These are phyloP conservation scores for Pygocentrus nattereri DNA, from an alignment of 2,797 vertebrate species.

Conservation along the genomic window DNA sequence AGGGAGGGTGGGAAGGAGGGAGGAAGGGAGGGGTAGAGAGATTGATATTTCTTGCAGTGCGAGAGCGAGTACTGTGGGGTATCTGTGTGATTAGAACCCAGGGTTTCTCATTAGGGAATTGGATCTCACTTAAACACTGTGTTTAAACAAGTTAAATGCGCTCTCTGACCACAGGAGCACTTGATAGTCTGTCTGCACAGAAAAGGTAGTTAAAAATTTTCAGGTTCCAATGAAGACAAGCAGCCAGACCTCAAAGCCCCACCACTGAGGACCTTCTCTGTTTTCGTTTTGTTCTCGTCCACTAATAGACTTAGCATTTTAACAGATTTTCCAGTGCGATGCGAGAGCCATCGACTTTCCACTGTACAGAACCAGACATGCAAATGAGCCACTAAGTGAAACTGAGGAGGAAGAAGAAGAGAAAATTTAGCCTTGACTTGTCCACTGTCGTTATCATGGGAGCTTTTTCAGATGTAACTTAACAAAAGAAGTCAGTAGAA, in stretches of 20 bases:
- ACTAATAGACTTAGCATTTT: slow-evolving; percentile 45
- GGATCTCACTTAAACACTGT: slow-evolving; percentile 47
- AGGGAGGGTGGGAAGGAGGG: neutral
- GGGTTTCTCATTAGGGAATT: slow-evolving; percentile 50
- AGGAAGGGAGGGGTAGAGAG: neutral
- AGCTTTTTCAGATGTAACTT: slow-evolving; percentile 20
- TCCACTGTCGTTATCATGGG: slow-evolving; percentile 33
- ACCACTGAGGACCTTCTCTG: slow-evolving; percentile 40
- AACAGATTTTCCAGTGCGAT: slow-evolving; percentile 48
- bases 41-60: neutral
- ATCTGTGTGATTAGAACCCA: slow-evolving; percentile 50
- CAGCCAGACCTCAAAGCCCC: slow-evolving; percentile 33
- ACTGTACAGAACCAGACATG: slow-evolving; percentile 34
- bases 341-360: slow-evolving; percentile 47
- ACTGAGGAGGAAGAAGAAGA: slow-evolving; percentile 37
- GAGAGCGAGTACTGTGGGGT: slow-evolving; percentile 13
- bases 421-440: slow-evolving; percentile 37
- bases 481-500: neutral
- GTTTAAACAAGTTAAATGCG: slow-evolving; percentile 55
- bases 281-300: slow-evolving; percentile 43
- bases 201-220: slow-evolving; percentile 45
- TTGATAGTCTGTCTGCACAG: slow-evolving; percentile 48
- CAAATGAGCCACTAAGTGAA: slow-evolving; percentile 47
- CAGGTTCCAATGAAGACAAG: slow-evolving; percentile 49
- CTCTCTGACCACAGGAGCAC: slow-evolving; percentile 49